Conservation (phyloP, 1,140 invertebrate genomes). For the Heterodera schachtii region DNA sequence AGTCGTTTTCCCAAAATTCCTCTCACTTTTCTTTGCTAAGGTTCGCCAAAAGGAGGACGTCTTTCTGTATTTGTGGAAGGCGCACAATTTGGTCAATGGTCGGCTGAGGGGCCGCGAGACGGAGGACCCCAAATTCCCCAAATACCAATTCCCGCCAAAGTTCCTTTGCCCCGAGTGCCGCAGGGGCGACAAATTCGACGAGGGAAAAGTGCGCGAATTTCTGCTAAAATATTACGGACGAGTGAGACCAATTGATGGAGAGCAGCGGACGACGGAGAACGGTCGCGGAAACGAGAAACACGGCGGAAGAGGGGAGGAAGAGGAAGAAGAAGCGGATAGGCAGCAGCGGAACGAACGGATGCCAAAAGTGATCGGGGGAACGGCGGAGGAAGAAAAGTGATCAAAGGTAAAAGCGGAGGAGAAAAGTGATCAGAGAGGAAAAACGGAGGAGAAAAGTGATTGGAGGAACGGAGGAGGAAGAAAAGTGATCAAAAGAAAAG, state of each 20-base stretch:
- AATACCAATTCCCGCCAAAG: slow-evolving; percentile 59
- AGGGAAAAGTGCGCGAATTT: slow-evolving; percentile 36
- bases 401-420: too few species aligned
- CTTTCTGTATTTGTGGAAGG: slow-evolving; percentile 63
- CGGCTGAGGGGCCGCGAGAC: slow-evolving; percentile 57
- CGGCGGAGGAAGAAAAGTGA: too few species aligned
- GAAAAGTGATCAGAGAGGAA: too few species aligned
- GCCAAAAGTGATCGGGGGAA: too few species aligned
- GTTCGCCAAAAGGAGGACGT: slow-evolving; percentile 59
- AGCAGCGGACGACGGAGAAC: too few species aligned
- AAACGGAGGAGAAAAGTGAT: too few species aligned
- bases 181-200: slow-evolving; percentile 37
- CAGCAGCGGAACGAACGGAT: too few species aligned
- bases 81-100: slow-evolving; percentile 64
- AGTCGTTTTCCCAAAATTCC: background rate
- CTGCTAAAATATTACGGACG: slow-evolving; percentile 46
- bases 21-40: slow-evolving; percentile 42
- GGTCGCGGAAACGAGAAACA: too few species aligned
- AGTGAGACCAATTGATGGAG: slow-evolving; percentile 32
- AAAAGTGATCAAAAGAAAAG: too few species aligned
- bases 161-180: slow-evolving; percentile 63
- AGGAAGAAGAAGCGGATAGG: too few species aligned
- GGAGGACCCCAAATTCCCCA: slow-evolving; percentile 63
- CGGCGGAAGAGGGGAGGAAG: too few species aligned
- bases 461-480: too few species aligned